Evolutionary conservation across 2,888 invertebrate species (phyloP).

Genomic region (Pseudanteris insignis): DNA sequence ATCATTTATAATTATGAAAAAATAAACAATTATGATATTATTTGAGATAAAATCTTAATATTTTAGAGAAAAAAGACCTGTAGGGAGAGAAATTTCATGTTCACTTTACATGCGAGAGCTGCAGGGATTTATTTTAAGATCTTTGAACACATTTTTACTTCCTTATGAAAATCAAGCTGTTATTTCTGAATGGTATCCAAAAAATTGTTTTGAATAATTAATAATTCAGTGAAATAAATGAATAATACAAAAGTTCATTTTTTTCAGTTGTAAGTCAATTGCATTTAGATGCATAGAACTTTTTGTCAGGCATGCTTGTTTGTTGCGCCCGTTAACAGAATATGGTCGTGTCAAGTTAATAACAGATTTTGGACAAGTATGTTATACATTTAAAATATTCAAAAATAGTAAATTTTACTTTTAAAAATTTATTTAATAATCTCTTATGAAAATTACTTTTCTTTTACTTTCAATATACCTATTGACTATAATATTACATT

Average conservation of each 20-base stretch:
- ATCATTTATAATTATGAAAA: no score
- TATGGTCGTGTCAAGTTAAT: constrained; percentile 84
- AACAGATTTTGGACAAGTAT: constrained; percentile 72
- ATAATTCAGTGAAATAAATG: neutral
- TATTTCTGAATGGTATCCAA: constrained; percentile 70
- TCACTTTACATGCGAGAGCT: constrained; percentile 94
- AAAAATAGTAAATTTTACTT: no score
- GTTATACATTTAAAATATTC: no score
- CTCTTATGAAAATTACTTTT: no score
- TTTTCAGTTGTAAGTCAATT: constrained; percentile 74
- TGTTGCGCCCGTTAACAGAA: constrained; percentile 81
- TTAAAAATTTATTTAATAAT: no score
- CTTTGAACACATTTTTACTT: constrained; percentile 75
- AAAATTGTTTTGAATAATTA: no score
- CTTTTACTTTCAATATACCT: no score
- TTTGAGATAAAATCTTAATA: neutral
- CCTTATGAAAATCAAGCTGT: constrained; percentile 75
- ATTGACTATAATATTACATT: no score
- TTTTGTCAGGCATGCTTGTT: constrained; percentile 86
- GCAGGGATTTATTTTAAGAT: constrained; percentile 81
- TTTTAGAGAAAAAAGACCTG: no score
- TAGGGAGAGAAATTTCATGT: constrained; percentile 64
- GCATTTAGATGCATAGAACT: constrained; percentile 83
- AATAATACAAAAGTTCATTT: no score
- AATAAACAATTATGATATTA: no score